Conservation (phyloP, 2,797 vertebrate genomes). For the Lacerta viridis region DNA sequence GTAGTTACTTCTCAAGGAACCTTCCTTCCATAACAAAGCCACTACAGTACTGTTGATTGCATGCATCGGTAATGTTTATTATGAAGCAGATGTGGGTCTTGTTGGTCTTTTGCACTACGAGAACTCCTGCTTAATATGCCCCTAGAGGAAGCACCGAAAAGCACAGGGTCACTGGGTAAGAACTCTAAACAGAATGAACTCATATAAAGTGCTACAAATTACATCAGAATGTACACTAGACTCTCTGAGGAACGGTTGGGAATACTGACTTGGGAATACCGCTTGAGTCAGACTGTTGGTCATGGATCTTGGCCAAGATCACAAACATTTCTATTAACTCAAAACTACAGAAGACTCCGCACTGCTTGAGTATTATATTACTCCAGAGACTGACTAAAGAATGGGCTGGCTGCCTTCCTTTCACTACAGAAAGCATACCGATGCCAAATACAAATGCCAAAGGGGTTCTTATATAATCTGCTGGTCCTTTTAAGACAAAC, state of each 20-base stretch:
- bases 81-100: not conserved
- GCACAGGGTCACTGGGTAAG: not conserved
- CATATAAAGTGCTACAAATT: constrained; percentile 1
- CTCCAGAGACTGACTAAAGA: constrained; percentile 30
- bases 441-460: constrained; percentile 16
- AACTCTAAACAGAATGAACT: not conserved
- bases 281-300: constrained; percentile 14
- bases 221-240: constrained; percentile 22
- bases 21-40: constrained; percentile 4
- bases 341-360: constrained; percentile 10
- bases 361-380: not conserved
- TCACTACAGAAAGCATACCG: not conserved
- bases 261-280: constrained; percentile 33
- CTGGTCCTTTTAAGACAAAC: constrained; percentile 35
- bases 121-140: constrained; percentile 10
- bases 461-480: constrained; percentile 3
- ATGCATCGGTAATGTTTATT: not conserved
- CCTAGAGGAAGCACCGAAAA: constrained; percentile 24
- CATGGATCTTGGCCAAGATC: constrained; percentile 38
- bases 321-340: constrained; percentile 28
- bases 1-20: not conserved
- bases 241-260: constrained; percentile 1
- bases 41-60: not conserved
- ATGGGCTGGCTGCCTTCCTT: constrained; percentile 4
- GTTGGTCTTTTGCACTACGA: not conserved